A percentile compares a stretch with the other conserved stretches of the same genome.
Conservation (phyloP, 2,888 invertebrate genomes). For the Aphelenchoides bicaudatus region DNA sequence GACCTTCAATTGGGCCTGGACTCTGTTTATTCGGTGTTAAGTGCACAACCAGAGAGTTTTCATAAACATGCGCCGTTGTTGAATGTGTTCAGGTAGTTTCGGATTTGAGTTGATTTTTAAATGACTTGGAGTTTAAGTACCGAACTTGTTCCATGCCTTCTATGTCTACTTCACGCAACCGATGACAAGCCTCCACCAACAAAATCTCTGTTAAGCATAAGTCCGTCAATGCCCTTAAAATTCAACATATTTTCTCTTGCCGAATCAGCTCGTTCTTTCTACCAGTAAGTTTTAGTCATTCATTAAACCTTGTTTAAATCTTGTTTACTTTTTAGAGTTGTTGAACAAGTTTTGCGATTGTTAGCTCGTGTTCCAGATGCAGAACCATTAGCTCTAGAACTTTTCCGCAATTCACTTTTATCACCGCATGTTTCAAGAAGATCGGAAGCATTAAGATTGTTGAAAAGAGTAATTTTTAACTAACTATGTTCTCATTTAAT, state of each 20-base stretch:
- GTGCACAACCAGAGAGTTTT: conserved; percentile 41
- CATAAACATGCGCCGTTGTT: conserved; percentile 40
- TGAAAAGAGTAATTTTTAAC: conserved; percentile 24
- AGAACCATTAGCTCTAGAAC: conserved; percentile 22
- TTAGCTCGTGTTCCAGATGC: conserved; percentile 37
- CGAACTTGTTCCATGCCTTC: conserved; percentile 28
- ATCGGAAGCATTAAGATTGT: conserved; percentile 29
- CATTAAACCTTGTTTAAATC: background rate
- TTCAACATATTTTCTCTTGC: conserved; percentile 37
- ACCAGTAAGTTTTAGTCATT: conserved; percentile 39
- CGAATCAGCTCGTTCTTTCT: conserved; percentile 47
- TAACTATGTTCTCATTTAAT: background rate
- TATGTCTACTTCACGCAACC: conserved; percentile 28
- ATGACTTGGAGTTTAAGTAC: conserved; percentile 23
- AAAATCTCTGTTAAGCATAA: conserved; percentile 20
- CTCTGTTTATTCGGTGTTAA: conserved; percentile 44
- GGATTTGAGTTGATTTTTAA: background rate
- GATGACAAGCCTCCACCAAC: conserved; percentile 26
- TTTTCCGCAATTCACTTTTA: conserved; percentile 30
- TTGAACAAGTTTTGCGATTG: conserved; percentile 51
- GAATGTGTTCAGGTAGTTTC: conserved; percentile 44
- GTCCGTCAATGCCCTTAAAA: conserved; percentile 22
- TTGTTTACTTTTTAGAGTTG: conserved; percentile 38
- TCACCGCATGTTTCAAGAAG: conserved; percentile 21
- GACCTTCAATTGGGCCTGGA: conserved; percentile 38